A percentile compares a stretch with the other conserved stretches of the same genome.
Evolutionary conservation across 92 coral and sea anemone genomes (phyloP).

Genomic region (Siderastrea radians): DNA sequence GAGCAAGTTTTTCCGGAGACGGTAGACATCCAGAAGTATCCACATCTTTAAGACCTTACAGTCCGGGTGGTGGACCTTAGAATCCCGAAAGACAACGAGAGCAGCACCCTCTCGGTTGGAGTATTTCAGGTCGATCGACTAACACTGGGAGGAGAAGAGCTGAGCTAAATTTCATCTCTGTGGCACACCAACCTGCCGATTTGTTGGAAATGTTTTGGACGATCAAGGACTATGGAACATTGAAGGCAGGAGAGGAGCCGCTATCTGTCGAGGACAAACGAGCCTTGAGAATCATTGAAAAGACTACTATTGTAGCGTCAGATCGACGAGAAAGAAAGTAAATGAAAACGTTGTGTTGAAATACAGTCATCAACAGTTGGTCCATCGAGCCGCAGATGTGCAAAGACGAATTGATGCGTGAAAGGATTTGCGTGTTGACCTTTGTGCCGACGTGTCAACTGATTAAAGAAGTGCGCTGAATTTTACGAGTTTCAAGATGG

Average conservation of each 20-base stretch:
- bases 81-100: conserved; percentile 37
- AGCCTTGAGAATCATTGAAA: conserved; percentile 53
- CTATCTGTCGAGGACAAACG: conserved; percentile 61
- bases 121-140: conserved; percentile 39
- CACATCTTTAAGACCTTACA: conserved; percentile 61
- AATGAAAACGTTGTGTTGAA: background rate
- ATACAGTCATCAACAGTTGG: too few relatives aligned
- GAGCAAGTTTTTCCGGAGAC: conserved; percentile 48
- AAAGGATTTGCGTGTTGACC: too few relatives aligned
- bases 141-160: background rate
- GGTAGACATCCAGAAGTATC: conserved; percentile 52
- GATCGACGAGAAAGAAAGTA: background rate
- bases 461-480: too few relatives aligned
- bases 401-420: too few relatives aligned
- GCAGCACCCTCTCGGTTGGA: conserved; percentile 64
- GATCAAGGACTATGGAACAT: conserved; percentile 66
- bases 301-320: conserved; percentile 20
- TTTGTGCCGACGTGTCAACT: too few relatives aligned
- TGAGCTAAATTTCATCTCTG: conserved; percentile 37
- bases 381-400: background rate
- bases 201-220: conserved; percentile 73
- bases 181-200: conserved; percentile 33
- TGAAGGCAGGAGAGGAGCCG: conserved; percentile 28
- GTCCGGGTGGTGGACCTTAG: conserved; percentile 66
- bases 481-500: too few relatives aligned